phyloP scores from a whole-genome alignment of 1,140 invertebrate genomes.

The Dreissena rostriformis region DNA sequence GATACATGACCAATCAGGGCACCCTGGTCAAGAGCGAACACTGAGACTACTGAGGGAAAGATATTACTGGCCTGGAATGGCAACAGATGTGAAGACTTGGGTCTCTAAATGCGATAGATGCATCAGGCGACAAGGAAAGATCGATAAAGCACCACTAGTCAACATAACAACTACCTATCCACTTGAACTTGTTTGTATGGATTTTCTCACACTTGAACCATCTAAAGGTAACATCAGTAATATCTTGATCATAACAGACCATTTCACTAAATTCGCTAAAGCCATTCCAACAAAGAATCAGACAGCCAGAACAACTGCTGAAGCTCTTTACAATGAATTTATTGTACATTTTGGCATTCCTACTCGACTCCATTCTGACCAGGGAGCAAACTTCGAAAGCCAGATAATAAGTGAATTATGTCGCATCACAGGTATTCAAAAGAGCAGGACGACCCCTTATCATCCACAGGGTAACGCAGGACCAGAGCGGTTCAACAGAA shows the following conservation, averaged over 20 bases:
- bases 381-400: constrained; percentile 39
- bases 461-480: constrained; percentile 31
- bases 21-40: constrained; percentile 10
- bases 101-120: constrained; percentile 7
- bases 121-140: constrained; percentile 2
- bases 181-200: constrained; percentile 6
- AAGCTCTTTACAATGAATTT: constrained; percentile 7
- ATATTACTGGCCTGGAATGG: constrained; percentile 9
- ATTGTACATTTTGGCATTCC: not conserved
- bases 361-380: constrained; percentile 28
- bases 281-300: constrained; percentile 5
- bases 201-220: constrained; percentile 6
- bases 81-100: not conserved
- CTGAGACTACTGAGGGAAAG: not conserved
- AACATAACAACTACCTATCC: not conserved
- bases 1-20: constrained; percentile 8
- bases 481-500: constrained; percentile 22
- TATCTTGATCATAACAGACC: not conserved
- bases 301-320: constrained; percentile 13
- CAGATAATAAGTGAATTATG: constrained; percentile 11
- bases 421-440: not conserved
- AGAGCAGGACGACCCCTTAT: constrained; percentile 24
- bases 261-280: not conserved
- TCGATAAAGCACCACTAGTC: constrained; percentile 9
- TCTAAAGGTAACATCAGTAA: constrained; percentile 14